Evolutionary conservation across 2,888 invertebrate species (phyloP).

Genomic region (Apomyelois bistriatella): DNA sequence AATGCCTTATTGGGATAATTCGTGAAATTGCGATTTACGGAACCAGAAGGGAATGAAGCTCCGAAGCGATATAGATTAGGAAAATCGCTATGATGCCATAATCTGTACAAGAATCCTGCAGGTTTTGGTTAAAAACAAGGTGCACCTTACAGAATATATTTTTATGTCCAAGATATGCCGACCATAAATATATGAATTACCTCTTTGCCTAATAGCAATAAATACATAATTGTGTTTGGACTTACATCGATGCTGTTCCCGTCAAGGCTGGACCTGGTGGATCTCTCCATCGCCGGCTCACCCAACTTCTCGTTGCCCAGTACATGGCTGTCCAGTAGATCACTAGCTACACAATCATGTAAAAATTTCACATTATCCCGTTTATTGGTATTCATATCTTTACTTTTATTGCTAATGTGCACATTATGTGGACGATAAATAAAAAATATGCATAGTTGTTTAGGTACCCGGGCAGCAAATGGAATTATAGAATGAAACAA

Average conservation of each 20-base stretch:
- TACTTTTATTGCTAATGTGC: slow-evolving; percentile 53
- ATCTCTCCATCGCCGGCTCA: slow-evolving; percentile 65
- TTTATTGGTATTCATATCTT: slow-evolving; percentile 68
- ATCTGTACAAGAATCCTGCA: too few relatives aligned
- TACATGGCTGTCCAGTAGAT: slow-evolving; percentile 75
- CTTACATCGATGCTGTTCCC: slow-evolving; percentile 76
- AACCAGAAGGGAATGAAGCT: too few relatives aligned
- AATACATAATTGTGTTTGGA: slow-evolving; percentile 20
- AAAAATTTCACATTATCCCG: slow-evolving; percentile 61
- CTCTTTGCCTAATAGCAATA: too few relatives aligned
- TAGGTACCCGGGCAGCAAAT: background rate
- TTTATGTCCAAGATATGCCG: too few relatives aligned
- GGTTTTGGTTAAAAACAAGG: too few relatives aligned
- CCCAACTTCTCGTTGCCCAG: slow-evolving; percentile 63
- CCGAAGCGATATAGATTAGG: too few relatives aligned
- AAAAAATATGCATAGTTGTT: slow-evolving; percentile 34
- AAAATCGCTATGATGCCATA: too few relatives aligned
- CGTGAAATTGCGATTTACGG: too few relatives aligned
- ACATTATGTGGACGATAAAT: slow-evolving; percentile 44
- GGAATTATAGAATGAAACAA: slow-evolving; percentile 19
- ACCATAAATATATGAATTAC: too few relatives aligned
- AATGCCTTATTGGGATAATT: too few relatives aligned
- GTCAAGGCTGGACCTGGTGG: slow-evolving; percentile 65
- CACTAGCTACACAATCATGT: slow-evolving; percentile 69
- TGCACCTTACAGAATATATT: too few relatives aligned